Evolutionary conservation across 2,113 vertebrate genomes (phyloP).

Genomic region (Oncorhynchus tshawytscha): DNA sequence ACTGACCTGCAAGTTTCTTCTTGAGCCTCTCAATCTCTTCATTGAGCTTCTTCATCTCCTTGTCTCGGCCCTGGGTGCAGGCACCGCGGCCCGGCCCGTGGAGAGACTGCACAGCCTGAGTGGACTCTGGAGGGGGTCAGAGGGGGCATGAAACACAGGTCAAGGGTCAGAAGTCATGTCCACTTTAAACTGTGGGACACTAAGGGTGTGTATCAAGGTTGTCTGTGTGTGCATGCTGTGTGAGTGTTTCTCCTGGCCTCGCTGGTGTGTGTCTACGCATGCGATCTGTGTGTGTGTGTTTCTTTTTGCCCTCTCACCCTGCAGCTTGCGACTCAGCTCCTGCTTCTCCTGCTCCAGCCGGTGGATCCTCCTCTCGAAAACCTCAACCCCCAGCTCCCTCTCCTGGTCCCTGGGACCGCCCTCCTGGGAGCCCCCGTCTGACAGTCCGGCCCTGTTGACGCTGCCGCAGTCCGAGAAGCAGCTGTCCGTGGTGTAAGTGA

Average conservation of each 20-base stretch:
- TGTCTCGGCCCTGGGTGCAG: conserved; percentile 79
- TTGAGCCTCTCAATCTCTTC: conserved; percentile 94
- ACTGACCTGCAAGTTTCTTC: conserved; percentile 88
- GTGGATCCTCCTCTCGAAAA: conserved; percentile 86
- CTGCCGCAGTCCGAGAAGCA: conserved; percentile 86
- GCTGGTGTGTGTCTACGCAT: background rate
- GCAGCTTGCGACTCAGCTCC: conserved; percentile 88
- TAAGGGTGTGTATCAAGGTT: too few species aligned
- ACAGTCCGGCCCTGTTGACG: conserved; percentile 64
- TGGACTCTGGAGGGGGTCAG: conserved; percentile 75
- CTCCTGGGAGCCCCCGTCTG: conserved; percentile 56
- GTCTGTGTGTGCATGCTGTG: background rate
- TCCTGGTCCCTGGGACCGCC: conserved; percentile 66
- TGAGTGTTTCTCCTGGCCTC: background rate
- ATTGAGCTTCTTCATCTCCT: conserved; percentile 92
- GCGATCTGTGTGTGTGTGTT: too few species aligned
- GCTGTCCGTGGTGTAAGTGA: conserved; percentile 94
- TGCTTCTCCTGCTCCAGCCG: conserved; percentile 92
- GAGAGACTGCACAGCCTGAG: conserved; percentile 70
- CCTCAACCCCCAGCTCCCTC: conserved; percentile 81
- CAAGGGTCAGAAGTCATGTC: conserved; percentile 10
- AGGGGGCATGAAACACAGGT: background rate
- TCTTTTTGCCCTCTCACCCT: conserved; percentile 71
- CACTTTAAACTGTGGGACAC: background rate
- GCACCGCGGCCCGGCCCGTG: conserved; percentile 79